A percentile compares a stretch with the other conserved stretches of the same genome.
phyloP scores from a whole-genome alignment of 2,113 vertebrate genomes.

The Pelusios castaneus region DNA sequence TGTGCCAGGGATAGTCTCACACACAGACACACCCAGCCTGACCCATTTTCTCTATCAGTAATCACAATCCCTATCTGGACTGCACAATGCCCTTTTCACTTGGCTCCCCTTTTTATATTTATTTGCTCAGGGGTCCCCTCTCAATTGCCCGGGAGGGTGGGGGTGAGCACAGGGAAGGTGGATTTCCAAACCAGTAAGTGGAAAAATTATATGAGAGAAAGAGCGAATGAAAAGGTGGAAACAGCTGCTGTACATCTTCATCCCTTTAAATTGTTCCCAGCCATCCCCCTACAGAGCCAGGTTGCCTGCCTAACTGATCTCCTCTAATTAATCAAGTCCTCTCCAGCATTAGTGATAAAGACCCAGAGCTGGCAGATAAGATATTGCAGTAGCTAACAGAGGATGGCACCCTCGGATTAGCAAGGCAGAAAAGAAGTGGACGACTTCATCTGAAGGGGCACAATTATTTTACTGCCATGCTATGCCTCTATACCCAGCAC shows the following conservation, averaged over 20 bases:
- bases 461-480: slow-evolving; percentile 65
- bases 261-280: slow-evolving; percentile 59
- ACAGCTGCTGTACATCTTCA: slow-evolving; percentile 53
- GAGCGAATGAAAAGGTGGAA: slow-evolving; percentile 21
- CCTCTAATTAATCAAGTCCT: slow-evolving; percentile 70
- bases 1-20: background rate
- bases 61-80: background rate
- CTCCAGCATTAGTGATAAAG: slow-evolving; percentile 27
- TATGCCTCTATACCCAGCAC: slow-evolving; percentile 57
- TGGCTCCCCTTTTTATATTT: background rate
- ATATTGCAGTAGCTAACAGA: slow-evolving; percentile 51
- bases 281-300: slow-evolving; percentile 23
- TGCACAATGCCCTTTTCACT: rapidly evolving
- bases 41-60: background rate
- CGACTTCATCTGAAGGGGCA: slow-evolving; percentile 50
- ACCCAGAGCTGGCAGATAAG: slow-evolving; percentile 36
- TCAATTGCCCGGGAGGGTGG: slow-evolving; percentile 12
- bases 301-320: slow-evolving; percentile 51
- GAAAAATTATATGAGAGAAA: background rate
- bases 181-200: slow-evolving; percentile 31
- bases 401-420: slow-evolving; percentile 55
- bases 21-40: background rate
- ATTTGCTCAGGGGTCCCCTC: background rate
- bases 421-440: slow-evolving; percentile 20
- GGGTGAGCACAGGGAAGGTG: slow-evolving; percentile 46